Evolutionary conservation across 2,888 invertebrate genomes (phyloP).

Genomic region (Callyntrura guangdongensis): DNA sequence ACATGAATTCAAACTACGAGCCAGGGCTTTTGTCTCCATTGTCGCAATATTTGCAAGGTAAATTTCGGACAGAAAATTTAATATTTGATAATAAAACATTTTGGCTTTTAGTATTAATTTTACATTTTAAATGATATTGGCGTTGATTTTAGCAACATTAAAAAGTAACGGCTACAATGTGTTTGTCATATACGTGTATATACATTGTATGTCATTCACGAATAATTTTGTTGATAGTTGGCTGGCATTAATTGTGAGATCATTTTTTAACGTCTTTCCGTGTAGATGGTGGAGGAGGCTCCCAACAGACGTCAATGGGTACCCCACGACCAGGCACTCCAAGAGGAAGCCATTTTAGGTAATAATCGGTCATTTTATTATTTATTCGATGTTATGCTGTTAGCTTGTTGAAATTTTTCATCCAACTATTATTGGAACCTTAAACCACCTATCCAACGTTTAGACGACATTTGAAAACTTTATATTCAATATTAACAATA

Average conservation of each 20-base stretch:
- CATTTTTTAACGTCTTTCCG: not conserved
- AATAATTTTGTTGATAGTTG: constrained; percentile 1
- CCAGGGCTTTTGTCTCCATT: constrained; percentile 62
- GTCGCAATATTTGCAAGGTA: constrained; percentile 64
- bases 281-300: constrained; percentile 39
- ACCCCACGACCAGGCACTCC: constrained; percentile 76
- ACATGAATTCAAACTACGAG: constrained; percentile 51
- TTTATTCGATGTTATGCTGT: not conserved
- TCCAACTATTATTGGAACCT: too few relatives aligned
- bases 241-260: not conserved
- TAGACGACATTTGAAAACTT: too few relatives aligned
- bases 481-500: too few relatives aligned
- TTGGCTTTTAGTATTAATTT: not conserved
- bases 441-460: too few relatives aligned
- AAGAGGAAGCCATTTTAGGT: constrained; percentile 75
- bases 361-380: not conserved
- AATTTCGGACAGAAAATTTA: not conserved
- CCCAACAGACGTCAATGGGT: constrained; percentile 45
- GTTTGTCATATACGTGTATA: too few relatives aligned
- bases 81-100: not conserved
- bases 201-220: not conserved
- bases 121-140: too few relatives aligned
- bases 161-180: too few relatives aligned
- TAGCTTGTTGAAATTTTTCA: not conserved
- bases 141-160: too few relatives aligned